phyloP scores from a whole-genome alignment of 2,113 vertebrate species.

The Lathamus discolor region DNA sequence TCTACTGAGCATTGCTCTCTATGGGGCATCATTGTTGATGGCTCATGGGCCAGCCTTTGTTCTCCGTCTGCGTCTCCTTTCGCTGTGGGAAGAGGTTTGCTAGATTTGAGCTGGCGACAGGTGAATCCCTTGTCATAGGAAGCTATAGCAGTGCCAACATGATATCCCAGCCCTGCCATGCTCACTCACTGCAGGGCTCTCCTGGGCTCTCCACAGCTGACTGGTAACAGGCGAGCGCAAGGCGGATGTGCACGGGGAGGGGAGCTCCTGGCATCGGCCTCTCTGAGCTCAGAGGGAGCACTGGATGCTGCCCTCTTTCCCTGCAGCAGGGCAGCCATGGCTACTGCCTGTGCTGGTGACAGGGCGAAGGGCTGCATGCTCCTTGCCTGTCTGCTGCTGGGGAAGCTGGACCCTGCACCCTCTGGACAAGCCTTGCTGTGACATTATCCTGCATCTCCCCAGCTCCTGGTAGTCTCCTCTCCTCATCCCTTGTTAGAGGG shows the following conservation, averaged over 20 bases:
- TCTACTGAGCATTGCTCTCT: accelerated
- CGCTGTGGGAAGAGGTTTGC: not conserved
- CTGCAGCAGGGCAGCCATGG: accelerated
- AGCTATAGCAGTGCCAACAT: not conserved
- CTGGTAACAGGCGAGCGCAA: not conserved
- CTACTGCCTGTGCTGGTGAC: not conserved
- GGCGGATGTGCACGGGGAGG: accelerated
- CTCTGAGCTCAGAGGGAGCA: not conserved
- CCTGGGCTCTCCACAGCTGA: accelerated
- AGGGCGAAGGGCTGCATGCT: not conserved
- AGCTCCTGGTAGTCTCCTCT: not conserved
- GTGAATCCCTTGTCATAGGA: not conserved
- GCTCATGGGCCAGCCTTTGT: not conserved
- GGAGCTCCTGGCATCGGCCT: not conserved
- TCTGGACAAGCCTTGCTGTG: not conserved
- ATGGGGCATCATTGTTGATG: not conserved
- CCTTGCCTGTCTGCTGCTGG: not conserved
- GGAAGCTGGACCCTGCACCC: not conserved
- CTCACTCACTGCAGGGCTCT: accelerated
- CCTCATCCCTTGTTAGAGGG: not conserved
- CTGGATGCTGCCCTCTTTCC: not conserved
- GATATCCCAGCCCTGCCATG: not conserved
- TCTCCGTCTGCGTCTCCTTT: accelerated
- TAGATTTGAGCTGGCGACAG: accelerated
- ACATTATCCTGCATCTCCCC: not conserved